A percentile compares a stretch with the other conserved stretches of the same genome.
Evolutionary conservation across 2,888 invertebrate species (phyloP).

Genomic region (Sarcophaga carnaria): DNA sequence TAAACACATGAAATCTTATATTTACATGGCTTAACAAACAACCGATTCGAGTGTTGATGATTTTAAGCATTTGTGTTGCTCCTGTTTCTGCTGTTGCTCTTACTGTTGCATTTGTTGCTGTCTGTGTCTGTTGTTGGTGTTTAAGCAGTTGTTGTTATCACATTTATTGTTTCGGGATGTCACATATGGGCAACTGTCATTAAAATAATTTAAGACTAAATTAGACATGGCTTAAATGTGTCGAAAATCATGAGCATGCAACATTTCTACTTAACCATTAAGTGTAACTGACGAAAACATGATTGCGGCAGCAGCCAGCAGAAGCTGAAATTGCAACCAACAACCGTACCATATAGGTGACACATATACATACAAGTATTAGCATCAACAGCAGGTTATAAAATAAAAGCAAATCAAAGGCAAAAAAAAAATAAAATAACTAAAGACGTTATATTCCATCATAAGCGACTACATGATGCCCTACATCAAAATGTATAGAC

Average conservation of each 20-base stretch:
- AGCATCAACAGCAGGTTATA: constrained; percentile 61
- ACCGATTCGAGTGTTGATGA: constrained; percentile 18
- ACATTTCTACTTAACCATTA: constrained; percentile 68
- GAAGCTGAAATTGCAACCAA: constrained; percentile 57
- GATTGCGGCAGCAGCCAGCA: constrained; percentile 53
- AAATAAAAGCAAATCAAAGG: constrained; percentile 17
- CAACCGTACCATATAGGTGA: neutral
- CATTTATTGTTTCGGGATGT: constrained; percentile 60
- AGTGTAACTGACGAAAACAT: constrained; percentile 69
- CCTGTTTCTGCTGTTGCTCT: constrained; percentile 33
- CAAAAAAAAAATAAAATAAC: constrained; percentile 19
- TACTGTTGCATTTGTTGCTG: constrained; percentile 43
- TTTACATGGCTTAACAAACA: neutral
- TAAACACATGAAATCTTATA: neutral
- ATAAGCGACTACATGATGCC: too few species aligned
- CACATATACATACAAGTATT: constrained; percentile 2
- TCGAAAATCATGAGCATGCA: constrained; percentile 70
- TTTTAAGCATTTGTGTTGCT: constrained; percentile 23
- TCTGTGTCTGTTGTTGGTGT: constrained; percentile 39
- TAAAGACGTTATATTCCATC: too few species aligned
- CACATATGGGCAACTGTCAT: constrained; percentile 69
- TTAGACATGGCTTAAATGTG: constrained; percentile 70
- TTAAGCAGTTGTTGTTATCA: constrained; percentile 45
- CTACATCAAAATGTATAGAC: too few species aligned
- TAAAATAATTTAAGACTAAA: constrained; percentile 70